phyloP scores from a whole-genome alignment of 2,888 invertebrate genomes.

The Agelastica alni region DNA sequence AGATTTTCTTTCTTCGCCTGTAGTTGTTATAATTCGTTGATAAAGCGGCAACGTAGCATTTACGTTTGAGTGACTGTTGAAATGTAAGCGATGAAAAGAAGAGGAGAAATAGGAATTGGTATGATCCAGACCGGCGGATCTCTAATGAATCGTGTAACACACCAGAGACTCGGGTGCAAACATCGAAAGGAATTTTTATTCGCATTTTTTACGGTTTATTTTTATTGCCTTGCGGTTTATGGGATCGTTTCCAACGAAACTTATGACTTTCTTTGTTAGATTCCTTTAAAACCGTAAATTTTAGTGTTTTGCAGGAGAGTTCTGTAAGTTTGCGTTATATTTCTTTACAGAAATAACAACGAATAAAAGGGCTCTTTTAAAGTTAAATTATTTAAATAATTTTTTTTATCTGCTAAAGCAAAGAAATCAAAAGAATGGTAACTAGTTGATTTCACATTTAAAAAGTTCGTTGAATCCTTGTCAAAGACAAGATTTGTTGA shows the following conservation, averaged over 20 bases:
- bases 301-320: background rate
- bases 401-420: no score
- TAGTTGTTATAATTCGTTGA: background rate
- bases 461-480: no score
- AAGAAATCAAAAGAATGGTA: no score
- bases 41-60: conserved; percentile 7
- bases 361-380: background rate
- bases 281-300: conserved; percentile 16
- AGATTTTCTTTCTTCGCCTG: no score
- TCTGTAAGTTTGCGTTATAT: background rate
- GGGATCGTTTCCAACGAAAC: conserved; percentile 14
- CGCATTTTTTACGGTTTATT: conserved; percentile 19
- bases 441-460: no score
- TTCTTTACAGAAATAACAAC: conserved; percentile 5
- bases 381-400: no score
- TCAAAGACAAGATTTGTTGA: no score
- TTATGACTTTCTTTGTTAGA: conserved; percentile 18
- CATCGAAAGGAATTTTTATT: conserved; percentile 19
- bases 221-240: conserved; percentile 17
- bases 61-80: conserved; percentile 5
- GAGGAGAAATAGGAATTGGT: conserved; percentile 2
- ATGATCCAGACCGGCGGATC: conserved; percentile 7
- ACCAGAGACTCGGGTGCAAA: conserved; percentile 23
- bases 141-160: conserved; percentile 30
- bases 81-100: background rate